Percentiles rank a stretch among this genome's conserved stretches.
Evolutionary conservation across 2,888 invertebrate genomes (phyloP).

Genomic region (Gibbula magus): DNA sequence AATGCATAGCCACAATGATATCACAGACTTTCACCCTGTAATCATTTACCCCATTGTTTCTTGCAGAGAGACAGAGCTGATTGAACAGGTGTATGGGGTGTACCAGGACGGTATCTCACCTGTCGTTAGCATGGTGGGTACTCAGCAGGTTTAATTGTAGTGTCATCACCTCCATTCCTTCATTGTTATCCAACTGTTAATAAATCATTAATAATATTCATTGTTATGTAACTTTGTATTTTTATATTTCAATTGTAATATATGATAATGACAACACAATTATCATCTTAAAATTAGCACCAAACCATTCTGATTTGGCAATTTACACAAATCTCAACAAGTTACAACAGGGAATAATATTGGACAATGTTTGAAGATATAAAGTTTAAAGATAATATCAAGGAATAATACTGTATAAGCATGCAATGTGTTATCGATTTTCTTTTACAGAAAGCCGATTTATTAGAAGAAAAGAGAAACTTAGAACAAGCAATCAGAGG

Average conservation of each 20-base stretch:
- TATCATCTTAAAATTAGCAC: too few species aligned
- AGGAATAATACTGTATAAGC: too few species aligned
- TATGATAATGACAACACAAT: too few species aligned
- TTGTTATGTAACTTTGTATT: too few species aligned
- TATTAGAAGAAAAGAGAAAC: constrained; percentile 47
- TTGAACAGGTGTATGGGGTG: constrained; percentile 40
- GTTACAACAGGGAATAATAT: too few species aligned
- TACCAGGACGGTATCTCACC: constrained; percentile 43
- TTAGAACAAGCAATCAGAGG: constrained; percentile 37
- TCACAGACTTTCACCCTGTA: not conserved
- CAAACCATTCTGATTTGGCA: too few species aligned
- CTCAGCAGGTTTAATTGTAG: not conserved
- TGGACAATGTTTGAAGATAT: not conserved
- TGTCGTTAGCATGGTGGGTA: constrained; percentile 50
- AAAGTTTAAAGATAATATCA: not conserved
- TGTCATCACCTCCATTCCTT: not conserved
- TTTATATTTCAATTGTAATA: too few species aligned
- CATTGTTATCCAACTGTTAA: too few species aligned
- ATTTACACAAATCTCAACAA: too few species aligned
- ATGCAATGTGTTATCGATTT: too few species aligned
- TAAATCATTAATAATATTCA: too few species aligned
- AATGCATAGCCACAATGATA: not conserved
- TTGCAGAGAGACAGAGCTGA: constrained; percentile 48
- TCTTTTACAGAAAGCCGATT: constrained; percentile 47
- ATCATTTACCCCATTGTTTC: not conserved